Conservation (phyloP, 2,797 vertebrate genomes). For the Mormyrus hasselquistii region DNA sequence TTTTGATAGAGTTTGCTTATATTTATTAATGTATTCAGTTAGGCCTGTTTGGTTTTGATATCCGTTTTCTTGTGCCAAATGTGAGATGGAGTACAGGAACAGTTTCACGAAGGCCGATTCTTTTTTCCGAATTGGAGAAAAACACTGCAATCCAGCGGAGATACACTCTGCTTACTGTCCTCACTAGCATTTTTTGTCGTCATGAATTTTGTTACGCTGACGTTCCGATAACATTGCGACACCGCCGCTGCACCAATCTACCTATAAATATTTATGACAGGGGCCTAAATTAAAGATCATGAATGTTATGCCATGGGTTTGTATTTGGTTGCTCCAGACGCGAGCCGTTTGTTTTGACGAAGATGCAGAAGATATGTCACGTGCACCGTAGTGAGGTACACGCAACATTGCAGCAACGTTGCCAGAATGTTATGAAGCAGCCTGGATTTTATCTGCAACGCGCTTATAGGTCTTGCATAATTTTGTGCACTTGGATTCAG, state of each 20-base stretch:
- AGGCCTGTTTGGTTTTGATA: slow-evolving; percentile 27
- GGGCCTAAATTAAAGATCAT: not conserved
- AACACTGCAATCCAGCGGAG: slow-evolving; percentile 37
- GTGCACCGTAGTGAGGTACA: not conserved
- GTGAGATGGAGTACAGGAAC: slow-evolving; percentile 37
- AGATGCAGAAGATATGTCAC: not conserved
- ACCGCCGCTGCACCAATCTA: not conserved
- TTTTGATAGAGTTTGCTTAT: slow-evolving; percentile 41
- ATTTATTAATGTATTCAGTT: slow-evolving; percentile 39
- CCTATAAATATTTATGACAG: not conserved
- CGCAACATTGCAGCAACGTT: not conserved
- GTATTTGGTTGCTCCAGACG: not conserved
- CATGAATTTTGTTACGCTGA: not conserved
- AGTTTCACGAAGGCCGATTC: slow-evolving; percentile 40
- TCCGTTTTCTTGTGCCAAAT: slow-evolving; percentile 56
- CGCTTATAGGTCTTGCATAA: slow-evolving; percentile 28
- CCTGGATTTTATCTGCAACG: slow-evolving; percentile 23
- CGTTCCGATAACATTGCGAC: not conserved
- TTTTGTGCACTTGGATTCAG: slow-evolving; percentile 34
- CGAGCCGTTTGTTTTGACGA: not conserved
- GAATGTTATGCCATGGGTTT: not conserved
- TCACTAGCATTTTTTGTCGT: not conserved
- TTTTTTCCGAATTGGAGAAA: slow-evolving; percentile 38
- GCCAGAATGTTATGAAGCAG: slow-evolving; percentile 43
- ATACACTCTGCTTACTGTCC: not conserved